phyloP scores from a whole-genome alignment of 2,888 invertebrate species.

The Eudemis profundana region DNA sequence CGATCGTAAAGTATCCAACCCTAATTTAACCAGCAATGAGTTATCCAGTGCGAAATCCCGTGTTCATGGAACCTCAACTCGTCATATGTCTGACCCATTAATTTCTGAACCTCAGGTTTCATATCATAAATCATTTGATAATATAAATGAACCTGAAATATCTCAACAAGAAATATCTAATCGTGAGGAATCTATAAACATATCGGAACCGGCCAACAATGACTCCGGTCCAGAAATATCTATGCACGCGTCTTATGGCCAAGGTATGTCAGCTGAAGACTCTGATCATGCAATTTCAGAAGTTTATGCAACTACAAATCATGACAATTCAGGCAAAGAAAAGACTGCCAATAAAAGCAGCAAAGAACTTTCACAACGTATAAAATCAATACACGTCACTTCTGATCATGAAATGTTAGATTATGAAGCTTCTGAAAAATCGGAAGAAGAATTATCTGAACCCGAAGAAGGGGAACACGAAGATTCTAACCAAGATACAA shows the following conservation, averaged over 20 bases:
- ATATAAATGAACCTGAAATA: constrained; percentile 12
- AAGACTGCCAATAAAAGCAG: neutral
- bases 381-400: constrained; percentile 27
- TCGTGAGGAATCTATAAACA: constrained; percentile 15
- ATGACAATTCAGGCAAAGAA: neutral
- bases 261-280: constrained; percentile 28
- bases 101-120: constrained; percentile 25
- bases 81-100: constrained; percentile 26
- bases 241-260: constrained; percentile 33
- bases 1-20: constrained; percentile 6
- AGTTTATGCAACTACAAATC: neutral
- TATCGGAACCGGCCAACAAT: neutral
- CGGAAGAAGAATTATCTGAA: constrained; percentile 2
- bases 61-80: constrained; percentile 26
- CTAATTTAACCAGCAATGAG: constrained; percentile 10
- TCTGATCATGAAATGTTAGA: constrained; percentile 32
- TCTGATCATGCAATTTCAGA: constrained; percentile 2
- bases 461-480: neutral
- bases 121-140: constrained; percentile 14
- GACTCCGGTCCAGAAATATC: constrained; percentile 36
- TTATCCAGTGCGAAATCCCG: constrained; percentile 16
- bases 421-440: constrained; percentile 31
- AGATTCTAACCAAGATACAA: neutral
- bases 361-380: constrained; percentile 3
- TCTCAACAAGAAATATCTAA: constrained; percentile 7